Base-by-base conservation (phyloP, 2,113 vertebrate species). In the Collichthys lucidus region DNA sequence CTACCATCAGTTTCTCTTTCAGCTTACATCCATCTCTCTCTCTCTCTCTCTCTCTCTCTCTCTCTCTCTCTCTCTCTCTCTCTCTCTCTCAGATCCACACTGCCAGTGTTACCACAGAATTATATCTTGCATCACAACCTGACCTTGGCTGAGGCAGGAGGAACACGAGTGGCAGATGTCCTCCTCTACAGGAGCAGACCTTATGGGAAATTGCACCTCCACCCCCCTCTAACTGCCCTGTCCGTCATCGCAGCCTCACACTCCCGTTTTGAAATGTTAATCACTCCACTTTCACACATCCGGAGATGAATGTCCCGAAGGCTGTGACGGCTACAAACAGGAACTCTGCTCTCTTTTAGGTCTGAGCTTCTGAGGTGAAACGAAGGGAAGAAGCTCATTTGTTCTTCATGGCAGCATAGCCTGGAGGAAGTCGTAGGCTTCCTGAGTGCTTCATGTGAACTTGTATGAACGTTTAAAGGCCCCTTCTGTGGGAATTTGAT, bases 121-220 rank as follows among this genome's bases (percentile, higher is more conserved):
- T 19, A 70, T 59, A 44, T 62, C 8, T 11, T 10, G 0, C 5
- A 12, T 53, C 66, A 5, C 20, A 57, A 11, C 50, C 71, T 77
- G 75, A 87, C 84, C 77, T 80, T 85, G 82, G 73, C 19, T 0
- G 4, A 35, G 42, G 22, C 59, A 31, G 47, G 19, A 42, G 49
- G 46, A 73, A 47, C 68, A 0, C 31, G 5, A 74, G 73, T 64
- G 73, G 65, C 86, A 88, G 86, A 90, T 85, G 89, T 86, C 81
- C 78, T 82, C 26, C 83, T 77, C 86, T 62, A 40, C 88, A 63
- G 80, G 86, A 35, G 80, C 57, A 72, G 72, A 62, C 19, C 71
- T 42, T 65, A 31, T 69, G 61, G 73, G 26, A 35, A 22, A 65
- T 67, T 60, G n/a, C 52, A 29, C 19, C 20, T 17, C 20, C 40